phyloP scores from a whole-genome alignment of 2,888 invertebrate genomes.

The Phasia obesa region DNA sequence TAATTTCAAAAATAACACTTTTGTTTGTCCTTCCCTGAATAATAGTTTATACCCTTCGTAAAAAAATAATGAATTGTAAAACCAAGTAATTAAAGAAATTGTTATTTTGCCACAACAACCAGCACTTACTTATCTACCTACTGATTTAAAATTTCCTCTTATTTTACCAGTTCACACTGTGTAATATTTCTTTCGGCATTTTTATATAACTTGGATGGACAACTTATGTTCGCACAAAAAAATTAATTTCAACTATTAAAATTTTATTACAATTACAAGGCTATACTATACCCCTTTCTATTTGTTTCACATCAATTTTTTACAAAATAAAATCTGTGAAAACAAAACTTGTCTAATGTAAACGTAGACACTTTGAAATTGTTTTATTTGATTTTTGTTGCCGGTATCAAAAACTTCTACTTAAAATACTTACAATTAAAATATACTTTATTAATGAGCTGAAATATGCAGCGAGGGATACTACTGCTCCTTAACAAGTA shows the following conservation, averaged over 20 bases:
- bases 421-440: constrained; percentile 45
- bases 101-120: constrained; percentile 62
- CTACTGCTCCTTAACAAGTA: constrained; percentile 14
- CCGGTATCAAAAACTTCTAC: constrained; percentile 46
- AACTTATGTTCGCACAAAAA: too few relatives aligned
- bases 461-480: constrained; percentile 41
- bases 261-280: too few relatives aligned
- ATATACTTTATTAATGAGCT: constrained; percentile 67
- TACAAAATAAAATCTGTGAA: too few relatives aligned
- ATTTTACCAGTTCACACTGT: neutral
- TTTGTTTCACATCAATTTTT: too few relatives aligned
- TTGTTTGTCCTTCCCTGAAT: constrained; percentile 18
- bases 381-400: constrained; percentile 27
- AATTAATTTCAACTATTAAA: too few relatives aligned
- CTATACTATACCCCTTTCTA: too few relatives aligned
- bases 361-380: neutral
- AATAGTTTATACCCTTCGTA: constrained; percentile 13
- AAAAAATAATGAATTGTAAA: constrained; percentile 48
- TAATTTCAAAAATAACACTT: too few relatives aligned
- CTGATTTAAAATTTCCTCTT: constrained; percentile 32
- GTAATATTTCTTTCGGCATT: too few relatives aligned
- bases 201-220: too few relatives aligned
- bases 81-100: constrained; percentile 64
- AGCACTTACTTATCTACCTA: constrained; percentile 55
- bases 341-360: too few relatives aligned